Evolutionary conservation across 2,113 vertebrate species (phyloP).

Genomic region (Anoura caudifer): DNA sequence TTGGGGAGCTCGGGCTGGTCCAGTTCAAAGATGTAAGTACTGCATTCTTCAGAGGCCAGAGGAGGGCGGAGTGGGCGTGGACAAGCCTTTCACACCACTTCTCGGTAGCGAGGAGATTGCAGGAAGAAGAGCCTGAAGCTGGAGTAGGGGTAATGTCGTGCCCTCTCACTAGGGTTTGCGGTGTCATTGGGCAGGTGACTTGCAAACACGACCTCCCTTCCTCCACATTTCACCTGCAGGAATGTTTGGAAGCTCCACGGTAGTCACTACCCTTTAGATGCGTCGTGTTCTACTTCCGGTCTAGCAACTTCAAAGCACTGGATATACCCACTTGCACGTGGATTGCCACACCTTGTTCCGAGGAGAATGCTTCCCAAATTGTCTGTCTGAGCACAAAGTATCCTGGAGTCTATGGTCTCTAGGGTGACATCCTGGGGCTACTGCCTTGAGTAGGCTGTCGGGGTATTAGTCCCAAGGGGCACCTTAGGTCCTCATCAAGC

Average conservation of each 20-base stretch:
- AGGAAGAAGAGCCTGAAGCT: neutral
- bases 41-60: neutral
- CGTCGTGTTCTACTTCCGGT: neutral
- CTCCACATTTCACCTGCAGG: fast-evolving
- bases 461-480: neutral
- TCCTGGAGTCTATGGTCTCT: neutral
- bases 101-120: neutral
- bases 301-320: neutral
- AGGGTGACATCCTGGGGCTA: neutral
- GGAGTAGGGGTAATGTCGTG: neutral
- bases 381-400: neutral
- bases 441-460: neutral
- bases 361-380: neutral
- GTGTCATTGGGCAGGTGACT: neutral
- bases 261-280: too few relatives aligned
- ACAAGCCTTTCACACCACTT: neutral
- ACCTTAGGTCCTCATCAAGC: neutral
- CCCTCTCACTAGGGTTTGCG: neutral
- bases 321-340: neutral
- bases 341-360: neutral
- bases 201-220: neutral
- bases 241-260: neutral
- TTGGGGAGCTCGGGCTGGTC: conserved; percentile 85
- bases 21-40: conserved; percentile 87
- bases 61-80: neutral